Percentiles rank a stretch among this genome's conserved stretches.
Conservation (phyloP, 2,113 vertebrate genomes). For the Anas platyrhynchos region DNA sequence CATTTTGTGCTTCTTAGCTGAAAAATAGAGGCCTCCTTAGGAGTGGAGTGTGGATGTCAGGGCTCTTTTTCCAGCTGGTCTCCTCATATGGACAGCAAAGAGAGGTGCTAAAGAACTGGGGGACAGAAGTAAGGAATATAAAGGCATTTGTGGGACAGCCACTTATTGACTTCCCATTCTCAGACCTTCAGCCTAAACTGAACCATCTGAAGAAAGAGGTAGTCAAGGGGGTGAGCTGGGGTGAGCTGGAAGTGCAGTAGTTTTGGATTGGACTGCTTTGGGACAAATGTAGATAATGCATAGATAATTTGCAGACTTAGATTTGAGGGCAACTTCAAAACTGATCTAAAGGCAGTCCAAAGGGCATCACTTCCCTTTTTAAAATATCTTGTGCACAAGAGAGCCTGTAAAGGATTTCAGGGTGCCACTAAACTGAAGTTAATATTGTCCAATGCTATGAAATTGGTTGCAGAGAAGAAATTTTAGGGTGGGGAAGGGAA, state of each 20-base stretch:
- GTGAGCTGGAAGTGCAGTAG: background rate
- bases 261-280: background rate
- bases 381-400: background rate
- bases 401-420: background rate
- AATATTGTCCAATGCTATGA: background rate
- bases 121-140: background rate
- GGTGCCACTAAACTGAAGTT: background rate
- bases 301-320: background rate
- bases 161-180: background rate
- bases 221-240: background rate
- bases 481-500: background rate
- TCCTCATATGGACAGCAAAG: background rate
- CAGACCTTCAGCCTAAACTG: background rate
- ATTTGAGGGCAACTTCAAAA: background rate
- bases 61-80: background rate
- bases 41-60: background rate
- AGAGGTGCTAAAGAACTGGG: background rate
- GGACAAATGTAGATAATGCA: background rate
- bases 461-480: background rate
- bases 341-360: background rate
- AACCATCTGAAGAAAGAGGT: background rate
- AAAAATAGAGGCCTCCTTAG: background rate
- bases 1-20: background rate
- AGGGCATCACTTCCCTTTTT: background rate
- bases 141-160: background rate